Base-by-base conservation (phyloP, 1,140 invertebrate genomes). In the Bombus balteatus region DNA sequence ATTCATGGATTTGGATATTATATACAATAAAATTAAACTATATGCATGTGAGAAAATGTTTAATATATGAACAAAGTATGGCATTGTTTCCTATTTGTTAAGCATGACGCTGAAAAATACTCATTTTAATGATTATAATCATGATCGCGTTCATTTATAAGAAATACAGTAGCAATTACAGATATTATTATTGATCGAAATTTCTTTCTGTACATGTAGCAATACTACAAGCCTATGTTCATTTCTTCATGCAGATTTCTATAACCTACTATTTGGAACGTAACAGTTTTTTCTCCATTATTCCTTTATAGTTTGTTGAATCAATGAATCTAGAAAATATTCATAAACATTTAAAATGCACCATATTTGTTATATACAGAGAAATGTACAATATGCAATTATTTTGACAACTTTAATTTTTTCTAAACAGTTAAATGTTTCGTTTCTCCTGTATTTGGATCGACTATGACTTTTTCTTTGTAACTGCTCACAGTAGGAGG, bases 371-470 rank as follows among this genome's bases (percentile, higher is more conserved):
- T 83, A 86, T 86, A 75, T 82, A 85, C 83, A 85, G 0, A 39
- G 3, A 85, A 73, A 59, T 80, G 22, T 85, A 85, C 59, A 80
- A 65, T 32, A 73, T 28, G 9, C 1, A 25, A 65, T 68, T 22
- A 15, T 59, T 43, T 18, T n/a, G 15, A 43, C 15, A 22, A 15
- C 1, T 28, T 39, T 71, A 10, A 28, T 15, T 3, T 43, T 41
- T 59, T 87, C 70, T 82, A 90, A 28, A 77, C 65, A 18, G 62
- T 25, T 37, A 88, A 62, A 43, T 93, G 89, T 83, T 95, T 95
- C 0, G 94, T 92, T 86, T 96, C 96, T 70, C 96, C 96, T 9
- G 96, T 96, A 85, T 95, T 95, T n/a, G 95, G 94, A 92, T 96
- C 95, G 10, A 96, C 94, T 84, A 95, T 96, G 22, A 96, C 90